These are phyloP conservation scores for Porphyrio hochstetteri DNA, from an alignment of 2,113 vertebrate genomes.

Conservation along the genomic window DNA sequence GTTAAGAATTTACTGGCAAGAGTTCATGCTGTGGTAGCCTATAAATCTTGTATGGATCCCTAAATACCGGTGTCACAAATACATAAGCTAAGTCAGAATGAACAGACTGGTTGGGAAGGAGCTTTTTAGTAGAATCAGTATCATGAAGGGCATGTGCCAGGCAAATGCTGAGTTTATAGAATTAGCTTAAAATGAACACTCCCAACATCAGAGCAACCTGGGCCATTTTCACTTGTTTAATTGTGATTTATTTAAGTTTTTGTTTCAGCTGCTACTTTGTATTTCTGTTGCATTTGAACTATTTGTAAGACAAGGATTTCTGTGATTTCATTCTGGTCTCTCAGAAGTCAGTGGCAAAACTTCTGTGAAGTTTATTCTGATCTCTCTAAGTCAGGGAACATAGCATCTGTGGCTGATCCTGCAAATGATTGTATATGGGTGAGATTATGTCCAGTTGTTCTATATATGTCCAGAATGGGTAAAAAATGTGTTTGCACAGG, in stretches of 20 bases:
- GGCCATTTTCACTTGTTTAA: background rate
- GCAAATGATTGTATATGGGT: background rate
- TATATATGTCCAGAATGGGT: background rate
- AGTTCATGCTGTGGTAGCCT: background rate
- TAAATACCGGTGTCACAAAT: background rate
- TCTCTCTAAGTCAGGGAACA: background rate
- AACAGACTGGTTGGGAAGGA: background rate
- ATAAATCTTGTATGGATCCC: constrained; percentile 26
- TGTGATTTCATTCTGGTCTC: background rate
- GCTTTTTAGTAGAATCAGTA: background rate
- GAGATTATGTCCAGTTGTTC: background rate
- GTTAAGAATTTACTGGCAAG: constrained; percentile 13
- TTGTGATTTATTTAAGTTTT: background rate
- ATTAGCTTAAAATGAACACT: background rate
- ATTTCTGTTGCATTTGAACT: background rate
- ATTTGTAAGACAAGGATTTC: background rate
- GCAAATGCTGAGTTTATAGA: background rate
- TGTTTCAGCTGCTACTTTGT: background rate
- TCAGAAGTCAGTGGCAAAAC: background rate
- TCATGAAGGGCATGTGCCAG: background rate
- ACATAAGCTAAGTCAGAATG: background rate
- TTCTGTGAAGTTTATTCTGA: background rate
- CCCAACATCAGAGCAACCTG: background rate
- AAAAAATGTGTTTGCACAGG: background rate
- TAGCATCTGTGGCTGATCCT: background rate